phyloP scores from a whole-genome alignment of 2,797 vertebrate genomes.

The Lacerta bilineata region DNA sequence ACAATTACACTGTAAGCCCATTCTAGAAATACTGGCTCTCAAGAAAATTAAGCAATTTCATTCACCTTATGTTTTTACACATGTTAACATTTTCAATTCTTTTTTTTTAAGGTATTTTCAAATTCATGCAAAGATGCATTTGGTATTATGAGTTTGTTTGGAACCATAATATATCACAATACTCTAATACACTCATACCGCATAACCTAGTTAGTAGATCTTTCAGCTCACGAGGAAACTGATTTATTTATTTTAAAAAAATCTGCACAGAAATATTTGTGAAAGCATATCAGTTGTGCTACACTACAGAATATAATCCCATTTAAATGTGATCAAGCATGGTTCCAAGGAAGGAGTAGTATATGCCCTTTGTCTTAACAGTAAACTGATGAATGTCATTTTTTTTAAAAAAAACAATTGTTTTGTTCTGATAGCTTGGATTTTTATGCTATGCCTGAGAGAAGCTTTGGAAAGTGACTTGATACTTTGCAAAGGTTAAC shows the following conservation, averaged over 20 bases:
- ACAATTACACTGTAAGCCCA: neutral
- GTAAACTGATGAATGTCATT: slow-evolving; percentile 53
- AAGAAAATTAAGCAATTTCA: neutral
- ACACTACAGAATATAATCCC: slow-evolving; percentile 56
- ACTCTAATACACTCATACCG: slow-evolving; percentile 41
- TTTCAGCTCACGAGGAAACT: slow-evolving; percentile 72
- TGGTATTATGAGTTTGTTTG: slow-evolving; percentile 30
- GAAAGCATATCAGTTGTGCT: slow-evolving; percentile 67
- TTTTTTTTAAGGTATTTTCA: too few species aligned
- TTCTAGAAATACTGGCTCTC: slow-evolving; percentile 9
- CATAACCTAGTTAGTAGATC: slow-evolving; percentile 58
- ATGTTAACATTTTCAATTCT: neutral
- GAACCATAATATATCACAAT: slow-evolving; percentile 48
- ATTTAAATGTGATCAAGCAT: slow-evolving; percentile 55
- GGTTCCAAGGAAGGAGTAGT: slow-evolving; percentile 72
- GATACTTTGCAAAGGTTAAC: slow-evolving; percentile 58
- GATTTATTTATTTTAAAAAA: slow-evolving; percentile 75
- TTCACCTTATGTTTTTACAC: neutral
- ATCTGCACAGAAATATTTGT: slow-evolving; percentile 67
- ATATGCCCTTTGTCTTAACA: slow-evolving; percentile 56
- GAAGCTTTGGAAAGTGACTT: slow-evolving; percentile 49
- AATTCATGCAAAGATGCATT: neutral
- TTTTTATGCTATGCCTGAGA: slow-evolving; percentile 39
- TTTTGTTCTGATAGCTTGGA: neutral
- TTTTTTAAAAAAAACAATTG: slow-evolving; percentile 17